These are phyloP conservation scores for Dasypogon diadema DNA, from an alignment of 2,888 invertebrate species.

Conservation along the genomic window DNA sequence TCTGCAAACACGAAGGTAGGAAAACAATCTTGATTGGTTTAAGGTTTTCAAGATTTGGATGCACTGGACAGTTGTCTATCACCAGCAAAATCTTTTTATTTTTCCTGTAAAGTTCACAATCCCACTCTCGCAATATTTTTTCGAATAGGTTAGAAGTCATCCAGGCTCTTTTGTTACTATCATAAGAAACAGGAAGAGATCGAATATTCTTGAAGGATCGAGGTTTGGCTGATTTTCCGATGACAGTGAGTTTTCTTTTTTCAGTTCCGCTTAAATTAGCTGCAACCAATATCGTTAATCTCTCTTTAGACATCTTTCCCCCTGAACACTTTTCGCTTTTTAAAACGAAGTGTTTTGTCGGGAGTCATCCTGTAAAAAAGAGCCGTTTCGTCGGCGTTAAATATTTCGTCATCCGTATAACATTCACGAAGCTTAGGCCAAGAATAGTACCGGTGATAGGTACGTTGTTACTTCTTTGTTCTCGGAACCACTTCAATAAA, in stretches of 20 bases:
- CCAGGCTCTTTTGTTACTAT: conserved; percentile 26
- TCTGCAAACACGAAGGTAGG: too few species aligned
- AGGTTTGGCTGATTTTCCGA: too few species aligned
- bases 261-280: too few species aligned
- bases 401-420: conserved; percentile 20
- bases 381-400: conserved; percentile 25
- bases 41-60: conserved; percentile 56
- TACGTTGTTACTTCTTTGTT: too few species aligned
- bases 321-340: too few species aligned
- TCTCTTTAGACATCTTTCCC: too few species aligned
- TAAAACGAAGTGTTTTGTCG: too few species aligned
- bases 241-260: too few species aligned
- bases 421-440: background rate
- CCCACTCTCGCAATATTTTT: conserved; percentile 48
- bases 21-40: too few species aligned
- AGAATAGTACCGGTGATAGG: too few species aligned
- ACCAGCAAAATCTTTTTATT: conserved; percentile 58
- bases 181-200: background rate
- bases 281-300: too few species aligned
- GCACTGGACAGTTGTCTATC: conserved; percentile 58
- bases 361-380: conserved; percentile 30
- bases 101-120: conserved; percentile 55
- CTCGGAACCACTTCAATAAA: conserved; percentile 59
- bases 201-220: conserved; percentile 57
- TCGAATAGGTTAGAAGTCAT: conserved; percentile 53